A percentile compares a stretch with the other conserved stretches of the same genome.
Evolutionary conservation across 2,888 invertebrate genomes (phyloP).

Genomic region (Chydorus sphaericus): DNA sequence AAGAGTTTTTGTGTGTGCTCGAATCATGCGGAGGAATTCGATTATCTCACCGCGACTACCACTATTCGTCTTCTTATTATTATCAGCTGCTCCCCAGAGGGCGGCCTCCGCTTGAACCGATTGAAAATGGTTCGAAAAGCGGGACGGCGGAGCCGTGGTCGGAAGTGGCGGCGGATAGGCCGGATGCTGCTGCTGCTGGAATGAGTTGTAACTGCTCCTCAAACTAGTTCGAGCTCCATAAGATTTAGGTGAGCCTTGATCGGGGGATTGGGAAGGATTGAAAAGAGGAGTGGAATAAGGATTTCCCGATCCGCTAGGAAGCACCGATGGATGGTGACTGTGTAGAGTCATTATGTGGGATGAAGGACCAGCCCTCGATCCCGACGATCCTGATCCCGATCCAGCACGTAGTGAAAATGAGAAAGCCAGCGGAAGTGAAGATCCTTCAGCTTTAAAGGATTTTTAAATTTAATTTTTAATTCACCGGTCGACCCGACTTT

Average conservation of each 20-base stretch:
- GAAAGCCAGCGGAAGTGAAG: slow-evolving; percentile 23
- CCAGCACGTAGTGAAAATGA: slow-evolving; percentile 15
- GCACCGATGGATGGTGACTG: slow-evolving; percentile 1
- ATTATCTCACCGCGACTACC: slow-evolving; percentile 10
- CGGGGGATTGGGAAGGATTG: slow-evolving; percentile 10
- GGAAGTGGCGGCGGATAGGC: slow-evolving; percentile 19
- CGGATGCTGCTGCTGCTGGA: slow-evolving; percentile 9
- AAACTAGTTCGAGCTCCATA: slow-evolving; percentile 16
- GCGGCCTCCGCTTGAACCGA: slow-evolving; percentile 11
- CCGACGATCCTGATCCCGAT: neutral
- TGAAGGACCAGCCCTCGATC: neutral
- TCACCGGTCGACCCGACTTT: too few species aligned
- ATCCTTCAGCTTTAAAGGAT: slow-evolving; percentile 23
- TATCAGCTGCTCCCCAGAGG: slow-evolving; percentile 11
- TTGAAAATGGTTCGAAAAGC: slow-evolving; percentile 9
- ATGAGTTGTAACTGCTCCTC: neutral
- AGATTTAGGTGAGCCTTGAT: slow-evolving; percentile 6
- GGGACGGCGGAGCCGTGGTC: slow-evolving; percentile 15
- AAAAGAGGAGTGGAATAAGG: slow-evolving; percentile 16
- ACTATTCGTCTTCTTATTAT: too few species aligned
- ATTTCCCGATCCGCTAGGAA: slow-evolving; percentile 5
- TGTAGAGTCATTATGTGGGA: slow-evolving; percentile 10
- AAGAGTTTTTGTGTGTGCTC: too few species aligned
- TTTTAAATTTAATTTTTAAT: too few species aligned
- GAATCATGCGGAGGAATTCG: too few species aligned